These are phyloP conservation scores for Arothron firmamentum DNA, from an alignment of 2,113 vertebrate species.

Conservation along the genomic window DNA sequence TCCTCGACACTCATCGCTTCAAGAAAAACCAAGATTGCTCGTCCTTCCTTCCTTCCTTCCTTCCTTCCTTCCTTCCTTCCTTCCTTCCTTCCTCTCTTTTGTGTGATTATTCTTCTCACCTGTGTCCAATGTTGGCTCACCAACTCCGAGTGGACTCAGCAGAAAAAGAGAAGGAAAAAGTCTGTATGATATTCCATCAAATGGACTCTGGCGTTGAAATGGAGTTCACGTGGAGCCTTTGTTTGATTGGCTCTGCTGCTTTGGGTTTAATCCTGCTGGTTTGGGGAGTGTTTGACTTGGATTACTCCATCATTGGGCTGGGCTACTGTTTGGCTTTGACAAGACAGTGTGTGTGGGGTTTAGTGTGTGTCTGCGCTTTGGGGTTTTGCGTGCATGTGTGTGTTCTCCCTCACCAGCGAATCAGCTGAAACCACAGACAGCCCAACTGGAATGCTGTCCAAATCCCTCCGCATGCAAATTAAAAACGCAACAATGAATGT, in stretches of 20 bases:
- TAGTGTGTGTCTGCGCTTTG: slow-evolving; percentile 34
- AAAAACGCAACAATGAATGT: slow-evolving; percentile 76
- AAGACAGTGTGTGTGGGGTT: slow-evolving; percentile 50
- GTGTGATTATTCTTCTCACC: no score
- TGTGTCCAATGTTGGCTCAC: no score
- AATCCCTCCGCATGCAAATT: slow-evolving; percentile 79
- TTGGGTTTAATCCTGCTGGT: slow-evolving; percentile 73
- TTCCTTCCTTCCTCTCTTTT: neutral
- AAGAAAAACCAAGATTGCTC: neutral
- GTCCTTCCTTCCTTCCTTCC: neutral
- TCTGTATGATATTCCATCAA: slow-evolving; percentile 56
- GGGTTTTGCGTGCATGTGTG: slow-evolving; percentile 41
- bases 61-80: neutral
- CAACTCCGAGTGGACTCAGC: no score
- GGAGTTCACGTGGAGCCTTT: slow-evolving; percentile 62
- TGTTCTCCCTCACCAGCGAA: slow-evolving; percentile 59
- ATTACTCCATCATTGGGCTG: slow-evolving; percentile 67
- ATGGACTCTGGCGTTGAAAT: slow-evolving; percentile 60
- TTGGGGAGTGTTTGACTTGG: slow-evolving; percentile 74
- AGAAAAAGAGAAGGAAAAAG: no score
- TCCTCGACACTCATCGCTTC: slow-evolving; percentile 14
- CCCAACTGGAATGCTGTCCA: slow-evolving; percentile 68
- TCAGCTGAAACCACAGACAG: slow-evolving; percentile 73
- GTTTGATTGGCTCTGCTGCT: slow-evolving; percentile 70
- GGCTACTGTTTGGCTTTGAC: slow-evolving; percentile 66